These are phyloP conservation scores for Eclectus roratus DNA, from an alignment of 2,113 vertebrate genomes.

Conservation along the genomic window DNA sequence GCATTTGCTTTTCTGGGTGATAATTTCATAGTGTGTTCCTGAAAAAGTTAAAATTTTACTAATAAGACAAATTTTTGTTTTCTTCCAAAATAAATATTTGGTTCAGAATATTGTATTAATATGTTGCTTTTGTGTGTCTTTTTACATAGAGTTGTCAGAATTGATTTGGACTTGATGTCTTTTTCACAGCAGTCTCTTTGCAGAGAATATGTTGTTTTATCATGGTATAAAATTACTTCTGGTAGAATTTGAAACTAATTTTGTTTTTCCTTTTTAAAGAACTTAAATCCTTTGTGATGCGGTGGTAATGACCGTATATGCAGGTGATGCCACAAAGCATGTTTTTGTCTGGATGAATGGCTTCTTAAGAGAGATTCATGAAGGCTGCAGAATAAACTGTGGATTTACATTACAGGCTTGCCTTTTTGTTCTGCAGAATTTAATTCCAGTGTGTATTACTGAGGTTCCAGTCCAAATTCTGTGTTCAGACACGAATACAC, in stretches of 20 bases:
- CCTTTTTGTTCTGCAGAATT: not conserved
- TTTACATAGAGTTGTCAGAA: not conserved
- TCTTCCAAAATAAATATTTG: not conserved
- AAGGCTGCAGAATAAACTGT: not conserved
- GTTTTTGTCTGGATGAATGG: not conserved
- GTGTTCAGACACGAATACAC: not conserved
- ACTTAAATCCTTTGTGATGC: not conserved
- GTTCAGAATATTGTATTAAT: not conserved
- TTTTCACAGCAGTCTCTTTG: not conserved
- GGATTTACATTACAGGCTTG: not conserved
- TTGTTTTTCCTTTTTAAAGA: not conserved
- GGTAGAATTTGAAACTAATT: not conserved
- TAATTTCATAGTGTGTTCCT: not conserved
- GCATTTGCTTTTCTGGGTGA: not conserved
- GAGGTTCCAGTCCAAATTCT: not conserved
- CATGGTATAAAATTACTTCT: not conserved
- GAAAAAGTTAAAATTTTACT: not conserved
- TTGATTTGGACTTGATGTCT: not conserved
- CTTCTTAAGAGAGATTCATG: not conserved
- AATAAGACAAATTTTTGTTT: not conserved
- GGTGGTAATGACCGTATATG: not conserved
- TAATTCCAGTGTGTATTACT: not conserved
- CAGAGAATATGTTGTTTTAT: not conserved
- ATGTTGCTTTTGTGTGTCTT: not conserved
- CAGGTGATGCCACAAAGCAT: not conserved